Percentiles rank a stretch among this genome's conserved stretches.
phyloP scores from a whole-genome alignment of 2,113 vertebrate species.

The Vanacampus margaritifer region DNA sequence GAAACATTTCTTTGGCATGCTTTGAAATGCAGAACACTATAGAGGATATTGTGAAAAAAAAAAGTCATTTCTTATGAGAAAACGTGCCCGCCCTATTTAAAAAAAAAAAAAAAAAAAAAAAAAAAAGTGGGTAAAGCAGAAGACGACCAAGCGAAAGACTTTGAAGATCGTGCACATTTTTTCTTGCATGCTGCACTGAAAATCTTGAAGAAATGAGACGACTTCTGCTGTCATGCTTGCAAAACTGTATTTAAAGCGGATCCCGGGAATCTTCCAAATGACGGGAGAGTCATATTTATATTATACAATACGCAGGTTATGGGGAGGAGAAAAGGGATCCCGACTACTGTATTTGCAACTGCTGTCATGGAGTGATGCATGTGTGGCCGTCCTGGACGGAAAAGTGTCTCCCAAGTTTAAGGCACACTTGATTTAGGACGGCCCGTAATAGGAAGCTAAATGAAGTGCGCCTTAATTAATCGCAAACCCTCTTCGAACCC shows the following conservation, averaged over 20 bases:
- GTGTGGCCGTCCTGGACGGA: conserved; percentile 41
- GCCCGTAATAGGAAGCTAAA: conserved; percentile 7
- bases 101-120: neutral
- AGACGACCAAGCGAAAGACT: conserved; percentile 43
- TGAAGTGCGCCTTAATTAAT: conserved; percentile 17
- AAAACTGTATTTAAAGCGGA: conserved; percentile 67
- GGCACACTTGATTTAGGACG: conserved; percentile 23
- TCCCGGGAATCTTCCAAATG: conserved; percentile 63
- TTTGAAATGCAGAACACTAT: conserved; percentile 79
- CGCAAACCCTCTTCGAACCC: neutral
- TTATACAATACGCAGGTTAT: conserved; percentile 44
- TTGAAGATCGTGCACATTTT: conserved; percentile 70
- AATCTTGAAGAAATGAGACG: conserved; percentile 40
- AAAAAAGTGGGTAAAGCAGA: conserved; percentile 32
- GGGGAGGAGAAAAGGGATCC: conserved; percentile 52
- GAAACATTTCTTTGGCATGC: conserved; percentile 74
- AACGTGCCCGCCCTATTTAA: neutral
- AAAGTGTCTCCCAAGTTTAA: conserved; percentile 17
- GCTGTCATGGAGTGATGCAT: conserved; percentile 50
- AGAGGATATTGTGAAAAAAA: conserved; percentile 63
- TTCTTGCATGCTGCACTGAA: conserved; percentile 77
- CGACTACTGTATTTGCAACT: conserved; percentile 48
- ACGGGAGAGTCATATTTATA: conserved; percentile 55
- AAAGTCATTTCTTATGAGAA: conserved; percentile 59
- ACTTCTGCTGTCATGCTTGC: no score